Evolutionary conservation across 2,888 invertebrate genomes (phyloP).

Genomic region (Lordiphosa fenestrarum): DNA sequence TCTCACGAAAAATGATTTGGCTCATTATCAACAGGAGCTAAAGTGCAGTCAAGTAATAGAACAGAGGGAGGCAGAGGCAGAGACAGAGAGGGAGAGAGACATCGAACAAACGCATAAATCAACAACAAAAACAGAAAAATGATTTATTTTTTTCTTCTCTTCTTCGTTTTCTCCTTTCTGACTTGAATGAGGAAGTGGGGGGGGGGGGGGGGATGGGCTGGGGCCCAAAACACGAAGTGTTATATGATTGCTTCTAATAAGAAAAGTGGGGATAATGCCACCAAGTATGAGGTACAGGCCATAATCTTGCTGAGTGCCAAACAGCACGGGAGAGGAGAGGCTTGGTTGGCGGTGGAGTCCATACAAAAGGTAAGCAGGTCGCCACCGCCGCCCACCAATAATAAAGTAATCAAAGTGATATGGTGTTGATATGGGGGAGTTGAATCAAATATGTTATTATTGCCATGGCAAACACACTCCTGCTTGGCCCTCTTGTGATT

Average conservation of each 20-base stretch:
- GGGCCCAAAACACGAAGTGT: slow-evolving; percentile 16
- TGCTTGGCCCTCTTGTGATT: slow-evolving; percentile 40
- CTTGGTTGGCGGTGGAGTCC: slow-evolving; percentile 20
- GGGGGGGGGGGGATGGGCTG: not conserved
- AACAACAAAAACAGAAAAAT: slow-evolving; percentile 78
- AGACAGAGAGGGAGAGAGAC: slow-evolving; percentile 35
- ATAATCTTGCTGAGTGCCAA: slow-evolving; percentile 61
- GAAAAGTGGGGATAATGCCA: slow-evolving; percentile 59
- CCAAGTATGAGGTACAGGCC: slow-evolving; percentile 12
- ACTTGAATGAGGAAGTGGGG: not conserved
- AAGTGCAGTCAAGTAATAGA: slow-evolving; percentile 51
- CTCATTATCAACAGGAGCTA: slow-evolving; percentile 73
- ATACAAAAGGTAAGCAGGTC: slow-evolving; percentile 13
- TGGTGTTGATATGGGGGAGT: slow-evolving; percentile 53
- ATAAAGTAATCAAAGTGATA: slow-evolving; percentile 77
- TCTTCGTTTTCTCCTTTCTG: not conserved
- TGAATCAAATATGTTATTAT: slow-evolving; percentile 35
- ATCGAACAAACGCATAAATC: slow-evolving; percentile 78
- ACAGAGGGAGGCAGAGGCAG: slow-evolving; percentile 2
- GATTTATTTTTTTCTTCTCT: slow-evolving; percentile 60
- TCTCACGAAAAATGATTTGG: slow-evolving; percentile 75
- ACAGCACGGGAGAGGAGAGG: not conserved
- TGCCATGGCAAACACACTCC: slow-evolving; percentile 53
- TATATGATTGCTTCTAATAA: slow-evolving; percentile 69
- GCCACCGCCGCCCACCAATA: slow-evolving; percentile 51